Base-by-base conservation (phyloP, 1,140 invertebrate species). In the Zaprionus davidi region DNA sequence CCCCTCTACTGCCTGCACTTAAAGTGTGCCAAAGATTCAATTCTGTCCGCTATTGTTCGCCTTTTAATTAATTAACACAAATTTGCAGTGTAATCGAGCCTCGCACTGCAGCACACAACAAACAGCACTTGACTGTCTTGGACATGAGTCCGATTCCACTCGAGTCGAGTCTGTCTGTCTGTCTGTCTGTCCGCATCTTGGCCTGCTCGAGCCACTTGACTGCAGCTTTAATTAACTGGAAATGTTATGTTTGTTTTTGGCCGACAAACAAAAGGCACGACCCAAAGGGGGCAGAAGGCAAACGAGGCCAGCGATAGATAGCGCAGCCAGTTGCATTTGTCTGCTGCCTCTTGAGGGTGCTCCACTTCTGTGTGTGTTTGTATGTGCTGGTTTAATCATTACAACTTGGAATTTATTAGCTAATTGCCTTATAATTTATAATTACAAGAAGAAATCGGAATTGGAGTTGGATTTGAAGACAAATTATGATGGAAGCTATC, bases 141-240 rank as follows among this genome's bases (percentile, higher is more conserved):
- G 60, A 59, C 34, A 26, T 26, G 31, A 51, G 7, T 17, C 41
- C 41, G n/a, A 17, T 17, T 15, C 36, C 36, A 38, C 57, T 75
- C 17, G 34, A 13, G 3, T 38, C 22, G 28, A 20, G 24, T 57
- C 7, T 11, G 41, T 12, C 24, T 58, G 34, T 13, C 12, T 13
- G 53, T 15, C 24, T 58, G 17, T 17, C 12, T 11, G 31, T 13
- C 26, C 3, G 2, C 1, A n/a, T 64, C 36, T 67, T 64, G 53
- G 34, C 17, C 66, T 53, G 22, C n/a, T 59, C 78, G 65, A 74
- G 71, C 81, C 84, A 87, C 84, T 87, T 87, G 84, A 87, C 81
- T 87, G 84, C 84, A 87, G 82, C 84, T 83, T 88, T 87, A 88
- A 88, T 88, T 88, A 87, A 88, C 84, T 87, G 84, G 81, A 87